Percentiles rank a stretch among this genome's conserved stretches.
Evolutionary conservation across 2,888 invertebrate species (phyloP).

Genomic region (Glaucopsyche alexis): DNA sequence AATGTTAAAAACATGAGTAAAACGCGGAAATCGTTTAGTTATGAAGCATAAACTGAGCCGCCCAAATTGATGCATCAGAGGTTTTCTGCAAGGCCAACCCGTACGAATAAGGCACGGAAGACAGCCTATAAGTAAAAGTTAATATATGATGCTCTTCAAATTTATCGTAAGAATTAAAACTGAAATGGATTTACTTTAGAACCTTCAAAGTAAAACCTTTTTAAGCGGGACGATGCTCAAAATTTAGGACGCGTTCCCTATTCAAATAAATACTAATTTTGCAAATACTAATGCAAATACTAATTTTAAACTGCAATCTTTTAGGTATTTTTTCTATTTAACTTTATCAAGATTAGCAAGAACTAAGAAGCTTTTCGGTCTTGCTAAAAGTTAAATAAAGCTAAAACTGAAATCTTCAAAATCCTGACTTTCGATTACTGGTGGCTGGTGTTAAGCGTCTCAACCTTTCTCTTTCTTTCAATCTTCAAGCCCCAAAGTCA

Average conservation of each 20-base stretch:
- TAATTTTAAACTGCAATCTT: not conserved
- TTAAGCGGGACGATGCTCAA: not conserved
- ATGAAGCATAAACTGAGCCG: slow-evolving; percentile 3
- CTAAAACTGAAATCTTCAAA: not conserved
- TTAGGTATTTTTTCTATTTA: not conserved
- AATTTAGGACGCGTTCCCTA: not conserved
- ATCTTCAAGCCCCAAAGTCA: not conserved
- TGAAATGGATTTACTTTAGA: not conserved
- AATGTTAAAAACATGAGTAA: slow-evolving; percentile 13
- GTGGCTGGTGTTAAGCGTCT: no score
- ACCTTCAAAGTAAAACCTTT: not conserved
- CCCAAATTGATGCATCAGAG: slow-evolving; percentile 37
- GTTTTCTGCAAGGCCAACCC: slow-evolving; percentile 46
- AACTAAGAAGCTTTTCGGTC: not conserved
- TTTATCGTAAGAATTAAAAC: not conserved
- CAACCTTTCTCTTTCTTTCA: not conserved
- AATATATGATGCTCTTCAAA: not conserved
- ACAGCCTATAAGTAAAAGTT: slow-evolving; percentile 42
- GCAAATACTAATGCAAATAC: not conserved
- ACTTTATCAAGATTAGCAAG: not conserved
- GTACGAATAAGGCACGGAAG: slow-evolving; percentile 52
- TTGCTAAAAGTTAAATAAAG: no score
- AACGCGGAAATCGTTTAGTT: slow-evolving; percentile 10
- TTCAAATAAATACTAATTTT: not conserved
- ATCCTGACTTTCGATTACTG: not conserved